Evolutionary conservation across 2,888 invertebrate genomes (phyloP), one percentile per base, ranked within the genome.

Genomic region (Chrysolina haemoptera): DNA sequence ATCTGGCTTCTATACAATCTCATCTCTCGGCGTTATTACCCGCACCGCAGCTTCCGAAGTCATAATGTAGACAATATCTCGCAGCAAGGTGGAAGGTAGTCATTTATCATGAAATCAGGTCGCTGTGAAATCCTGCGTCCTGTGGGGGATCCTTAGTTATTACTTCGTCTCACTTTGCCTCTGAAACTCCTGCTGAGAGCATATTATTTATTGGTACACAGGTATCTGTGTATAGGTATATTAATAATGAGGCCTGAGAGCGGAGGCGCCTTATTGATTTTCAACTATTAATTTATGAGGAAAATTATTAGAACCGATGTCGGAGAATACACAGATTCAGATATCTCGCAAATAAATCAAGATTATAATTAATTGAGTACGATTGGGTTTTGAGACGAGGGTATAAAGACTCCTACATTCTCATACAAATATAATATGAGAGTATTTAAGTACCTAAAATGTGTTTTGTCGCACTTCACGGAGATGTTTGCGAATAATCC

Each of bases 101-200:
- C 35, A 67, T 67, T 67, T 53, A 67, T 67, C 67, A 67, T 41
- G 53, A 16, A 67, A 67, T 67, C 67, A 40, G 67, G 67, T 53
- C 67, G 55, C 16, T 14, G 67, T 18, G 67, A 53, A 67, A 67
- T 67, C 53, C 53, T 12, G n/a, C 66, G 41, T 66, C 50, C 66
- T 43, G 9, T 22, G 27, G 67, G 53, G 53, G 35, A 53, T 41
- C 53, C 40, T 35, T 55, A 53, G 67, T 67, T 53, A 53, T 67
- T 53, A 67, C 40, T 46, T 43, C 11, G 9, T 22, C 22, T 46
- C 46, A 22, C 46, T n/a, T 65, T 65, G 35, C 65, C 65, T 43
- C 22, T 8, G 59, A 0, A 14, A 59, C 59, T 59, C 22, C 65
- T 63, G 35, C 40, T 43, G 64, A 41, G 59, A 59, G 59, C 27